Evolutionary conservation across 2,113 vertebrate species (phyloP).

Genomic region (Laticauda colubrina): DNA sequence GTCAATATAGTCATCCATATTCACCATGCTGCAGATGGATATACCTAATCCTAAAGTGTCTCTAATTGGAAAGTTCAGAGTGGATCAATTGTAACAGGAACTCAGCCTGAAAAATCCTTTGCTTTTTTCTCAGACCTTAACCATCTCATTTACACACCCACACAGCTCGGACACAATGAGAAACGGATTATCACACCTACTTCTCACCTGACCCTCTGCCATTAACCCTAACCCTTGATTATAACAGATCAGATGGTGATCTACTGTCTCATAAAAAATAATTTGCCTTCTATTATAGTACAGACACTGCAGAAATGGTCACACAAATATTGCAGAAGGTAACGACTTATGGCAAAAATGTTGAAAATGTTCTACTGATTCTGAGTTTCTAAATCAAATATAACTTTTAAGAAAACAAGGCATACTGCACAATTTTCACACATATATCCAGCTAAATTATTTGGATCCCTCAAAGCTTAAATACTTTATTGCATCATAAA

Average conservation of each 20-base stretch:
- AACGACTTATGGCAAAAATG: background rate
- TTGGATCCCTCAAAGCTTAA: background rate
- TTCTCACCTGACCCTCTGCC: background rate
- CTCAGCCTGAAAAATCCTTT: background rate
- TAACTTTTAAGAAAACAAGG: background rate
- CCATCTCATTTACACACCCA: background rate
- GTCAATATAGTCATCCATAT: background rate
- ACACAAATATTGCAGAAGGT: background rate
- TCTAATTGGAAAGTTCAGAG: background rate
- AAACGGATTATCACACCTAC: background rate
- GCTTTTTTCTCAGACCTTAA: background rate
- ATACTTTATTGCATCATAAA: background rate
- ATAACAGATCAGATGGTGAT: background rate
- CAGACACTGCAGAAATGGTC: background rate
- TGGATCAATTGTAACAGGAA: background rate
- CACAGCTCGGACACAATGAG: background rate
- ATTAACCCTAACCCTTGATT: background rate
- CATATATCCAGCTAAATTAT: background rate
- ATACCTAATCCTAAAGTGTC: background rate
- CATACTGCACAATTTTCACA: background rate
- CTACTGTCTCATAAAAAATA: background rate
- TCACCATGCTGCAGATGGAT: background rate
- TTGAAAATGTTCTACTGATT: background rate
- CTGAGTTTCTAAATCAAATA: background rate
- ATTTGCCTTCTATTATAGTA: background rate